phyloP scores from a whole-genome alignment of 2,888 invertebrate genomes.

The Hyposoter dolosus region DNA sequence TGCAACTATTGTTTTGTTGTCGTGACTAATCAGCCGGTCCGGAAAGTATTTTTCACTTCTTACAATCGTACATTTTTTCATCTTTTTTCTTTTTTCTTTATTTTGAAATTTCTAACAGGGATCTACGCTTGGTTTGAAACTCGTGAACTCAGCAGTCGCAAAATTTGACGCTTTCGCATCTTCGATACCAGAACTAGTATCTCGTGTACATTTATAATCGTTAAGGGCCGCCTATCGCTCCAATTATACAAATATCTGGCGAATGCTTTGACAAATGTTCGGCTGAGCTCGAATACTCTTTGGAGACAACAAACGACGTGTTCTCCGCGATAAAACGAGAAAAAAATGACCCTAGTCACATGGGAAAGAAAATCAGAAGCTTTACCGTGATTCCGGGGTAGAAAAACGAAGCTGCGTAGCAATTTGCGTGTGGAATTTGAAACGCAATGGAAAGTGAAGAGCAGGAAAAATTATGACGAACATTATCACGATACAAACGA shows the following conservation, averaged over 20 bases:
- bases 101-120: background rate
- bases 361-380: background rate
- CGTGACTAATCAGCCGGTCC: background rate
- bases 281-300: background rate
- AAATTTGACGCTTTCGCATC: background rate
- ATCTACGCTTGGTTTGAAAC: background rate
- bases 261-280: background rate
- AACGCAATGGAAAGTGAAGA: background rate
- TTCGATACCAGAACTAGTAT: slow-evolving; percentile 15
- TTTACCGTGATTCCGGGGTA: background rate
- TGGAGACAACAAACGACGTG: background rate
- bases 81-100: background rate
- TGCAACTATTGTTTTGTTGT: background rate
- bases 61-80: background rate
- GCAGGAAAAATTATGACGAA: background rate
- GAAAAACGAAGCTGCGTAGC: background rate
- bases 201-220: slow-evolving; percentile 20
- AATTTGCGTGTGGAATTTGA: background rate
- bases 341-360: background rate
- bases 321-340: background rate
- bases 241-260: background rate
- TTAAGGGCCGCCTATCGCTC: slow-evolving; percentile 1
- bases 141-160: slow-evolving; percentile 8
- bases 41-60: background rate
- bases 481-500: background rate